Base-by-base conservation (phyloP, 2,113 vertebrate genomes). In the Calcarius ornatus region DNA sequence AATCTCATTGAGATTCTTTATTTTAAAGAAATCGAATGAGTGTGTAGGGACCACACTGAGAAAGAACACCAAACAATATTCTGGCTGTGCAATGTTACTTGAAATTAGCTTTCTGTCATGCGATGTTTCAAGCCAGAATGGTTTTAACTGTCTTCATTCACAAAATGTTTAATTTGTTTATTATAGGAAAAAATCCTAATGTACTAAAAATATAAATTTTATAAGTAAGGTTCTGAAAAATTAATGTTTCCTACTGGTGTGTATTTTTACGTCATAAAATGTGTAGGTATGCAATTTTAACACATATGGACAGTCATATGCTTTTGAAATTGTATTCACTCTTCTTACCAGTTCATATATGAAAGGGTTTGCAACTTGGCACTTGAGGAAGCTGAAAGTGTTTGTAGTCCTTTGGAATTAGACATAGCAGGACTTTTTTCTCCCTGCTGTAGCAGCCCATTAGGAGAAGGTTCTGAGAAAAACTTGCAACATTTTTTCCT, bases 191-290 rank as follows among this genome's bases (percentile, higher is more conserved):
- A 92, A 79, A 30, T 50, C 7, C 11, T 70, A 59, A 24, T 50
- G 6, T 59, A 15, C 21, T 54, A 17, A 42, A 13, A 75, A 33
- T 54, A 51, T 8, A 50, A 21, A 10, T 56, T 76, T 56, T 35
- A 0, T 35, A 51, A 51, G 7, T 60, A 68, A 5, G 35, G 2
- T 70, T 70, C 31, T 75, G 47, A 78, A 87, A 71, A 38, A 63
- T 54, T 51, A 37, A 86, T 1, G 0, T n/a, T 83, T 53, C 1
- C 0, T 19, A 35, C 30, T 35, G 45, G 11, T 2, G 1, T 11
- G 3, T 81, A 33, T 63, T 56, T 86, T 17, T 73, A n/a, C 7
- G 18, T 69, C 5, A 4, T 61, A 37, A 75, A 70, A 25, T 64
- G 33, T 54, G 38, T 84, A 48, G 10, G 12, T 78, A 12, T 87